Evolutionary conservation across 2,113 vertebrate genomes (phyloP), one percentile per base, ranked within the genome.

Genomic region (Carassius auratus): DNA sequence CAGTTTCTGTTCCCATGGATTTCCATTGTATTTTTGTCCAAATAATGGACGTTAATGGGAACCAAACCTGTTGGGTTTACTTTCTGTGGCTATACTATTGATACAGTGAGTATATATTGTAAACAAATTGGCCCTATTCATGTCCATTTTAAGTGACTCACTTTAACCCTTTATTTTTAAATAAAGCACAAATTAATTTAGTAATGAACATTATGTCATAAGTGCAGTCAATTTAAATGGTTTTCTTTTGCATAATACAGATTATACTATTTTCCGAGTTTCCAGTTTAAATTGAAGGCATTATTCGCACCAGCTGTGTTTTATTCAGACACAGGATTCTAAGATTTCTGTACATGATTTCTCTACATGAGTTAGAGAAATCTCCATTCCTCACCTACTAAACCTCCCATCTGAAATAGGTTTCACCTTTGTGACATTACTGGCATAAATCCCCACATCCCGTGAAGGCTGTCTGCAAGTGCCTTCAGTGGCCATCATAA

Each of bases 401-500:
- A 93, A 93, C 93, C 93, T 95, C 92, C 92, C 73, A 50, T 71
- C 93, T 93, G 92, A 94, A 94, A 96, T 95, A 93, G 94, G 93
- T 95, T 96, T 96, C 94, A 94, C 94, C 95, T 96, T 93, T 92
- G 91, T 93, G 94, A 93, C 94, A 93, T 90, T 92, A 92, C 93
- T 93, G 92, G 93, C 92, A 94, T 95, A 96, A 96, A 96, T 96
- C 95, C 95, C 92, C 91, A 90, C 91, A 93, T 95, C 95, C 94
- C 94, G 93, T 94, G 81, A 93, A 92, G 94, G 86, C 94, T 95
- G 94, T 96, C 96, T 96, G 95, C 95, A 95, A 96, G 95, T 94
- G 95, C 95, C 96, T 96, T 96, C 93, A 94, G 92, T 94, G 90
- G 91, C 95, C 95, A 94, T 97, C 96, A 94, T 93, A 97, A 97